Percentiles rank a stretch among this genome's conserved stretches.
These are phyloP conservation scores for Diprion similis DNA, from an alignment of 1,140 invertebrate species.

Conservation along the genomic window DNA sequence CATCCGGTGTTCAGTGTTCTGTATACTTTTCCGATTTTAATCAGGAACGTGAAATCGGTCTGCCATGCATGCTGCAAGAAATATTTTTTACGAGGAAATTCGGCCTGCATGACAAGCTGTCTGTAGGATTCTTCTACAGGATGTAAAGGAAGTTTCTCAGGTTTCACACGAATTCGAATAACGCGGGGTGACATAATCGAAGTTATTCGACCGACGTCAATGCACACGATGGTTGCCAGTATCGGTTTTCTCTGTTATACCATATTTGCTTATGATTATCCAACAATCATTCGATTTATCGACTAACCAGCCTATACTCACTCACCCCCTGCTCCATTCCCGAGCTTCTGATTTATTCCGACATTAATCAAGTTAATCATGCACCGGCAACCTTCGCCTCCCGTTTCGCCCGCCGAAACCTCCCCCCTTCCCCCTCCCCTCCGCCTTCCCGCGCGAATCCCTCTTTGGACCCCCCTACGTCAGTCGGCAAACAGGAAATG, in stretches of 20 bases:
- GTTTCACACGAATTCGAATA: no score
- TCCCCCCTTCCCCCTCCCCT: slow-evolving; percentile 37
- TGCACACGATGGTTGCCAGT: not conserved
- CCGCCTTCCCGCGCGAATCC: slow-evolving; percentile 28
- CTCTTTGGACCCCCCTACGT: slow-evolving; percentile 30
- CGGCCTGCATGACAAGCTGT: no score
- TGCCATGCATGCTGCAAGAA: no score
- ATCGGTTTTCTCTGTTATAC: slow-evolving; percentile 38
- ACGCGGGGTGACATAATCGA: no score
- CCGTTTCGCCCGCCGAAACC: slow-evolving; percentile 6
- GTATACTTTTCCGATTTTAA: no score
- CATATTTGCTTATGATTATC: slow-evolving; percentile 60
- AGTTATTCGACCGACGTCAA: no score
- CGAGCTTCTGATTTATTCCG: slow-evolving; percentile 60
- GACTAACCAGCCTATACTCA: slow-evolving; percentile 33
- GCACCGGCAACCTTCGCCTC: slow-evolving; percentile 45
- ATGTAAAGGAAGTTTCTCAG: no score
- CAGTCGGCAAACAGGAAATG: slow-evolving; percentile 54
- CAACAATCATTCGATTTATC: slow-evolving; percentile 60
- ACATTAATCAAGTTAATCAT: slow-evolving; percentile 64
- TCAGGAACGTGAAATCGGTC: no score
- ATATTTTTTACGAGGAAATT: no score
- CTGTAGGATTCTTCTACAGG: no score
- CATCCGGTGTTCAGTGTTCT: no score
- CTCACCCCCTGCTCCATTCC: slow-evolving; percentile 34